Evolutionary conservation across 2,888 invertebrate species (phyloP).

Genomic region (Mimachlamys varia): DNA sequence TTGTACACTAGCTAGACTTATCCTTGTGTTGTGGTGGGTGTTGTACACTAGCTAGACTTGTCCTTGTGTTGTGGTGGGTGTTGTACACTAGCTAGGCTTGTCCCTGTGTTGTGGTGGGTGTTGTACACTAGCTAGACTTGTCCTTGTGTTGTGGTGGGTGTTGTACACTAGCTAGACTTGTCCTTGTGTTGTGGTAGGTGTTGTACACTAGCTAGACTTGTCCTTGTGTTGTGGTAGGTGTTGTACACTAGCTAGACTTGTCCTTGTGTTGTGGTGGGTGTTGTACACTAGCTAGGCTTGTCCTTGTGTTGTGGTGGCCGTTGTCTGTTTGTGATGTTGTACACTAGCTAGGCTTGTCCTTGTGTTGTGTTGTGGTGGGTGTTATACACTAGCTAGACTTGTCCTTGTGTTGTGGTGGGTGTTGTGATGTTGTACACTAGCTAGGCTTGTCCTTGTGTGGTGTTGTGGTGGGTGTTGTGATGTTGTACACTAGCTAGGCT

Average conservation of each 20-base stretch:
- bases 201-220: conserved; percentile 45
- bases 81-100: conserved; percentile 40
- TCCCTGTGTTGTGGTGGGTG: conserved; percentile 47
- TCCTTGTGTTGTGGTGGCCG: too few relatives aligned
- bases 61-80: conserved; percentile 46
- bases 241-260: too few relatives aligned
- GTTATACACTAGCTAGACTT: conserved; percentile 38
- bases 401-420: neutral
- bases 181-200: conserved; percentile 34
- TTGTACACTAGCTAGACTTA: conserved; percentile 38
- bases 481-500: conserved; percentile 19
- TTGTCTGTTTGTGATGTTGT: too few relatives aligned
- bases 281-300: too few relatives aligned
- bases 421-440: neutral
- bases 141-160: conserved; percentile 36
- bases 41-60: conserved; percentile 40
- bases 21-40: neutral
- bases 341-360: neutral
- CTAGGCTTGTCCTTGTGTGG: conserved; percentile 43
- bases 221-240: conserved; percentile 46
- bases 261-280: too few relatives aligned
- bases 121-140: conserved; percentile 42
- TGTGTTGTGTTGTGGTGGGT: neutral
- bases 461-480: conserved; percentile 1
- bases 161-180: too few relatives aligned